These are phyloP conservation scores for Amniataba percoides DNA, from an alignment of 2,797 vertebrate species.

Conservation along the genomic window DNA sequence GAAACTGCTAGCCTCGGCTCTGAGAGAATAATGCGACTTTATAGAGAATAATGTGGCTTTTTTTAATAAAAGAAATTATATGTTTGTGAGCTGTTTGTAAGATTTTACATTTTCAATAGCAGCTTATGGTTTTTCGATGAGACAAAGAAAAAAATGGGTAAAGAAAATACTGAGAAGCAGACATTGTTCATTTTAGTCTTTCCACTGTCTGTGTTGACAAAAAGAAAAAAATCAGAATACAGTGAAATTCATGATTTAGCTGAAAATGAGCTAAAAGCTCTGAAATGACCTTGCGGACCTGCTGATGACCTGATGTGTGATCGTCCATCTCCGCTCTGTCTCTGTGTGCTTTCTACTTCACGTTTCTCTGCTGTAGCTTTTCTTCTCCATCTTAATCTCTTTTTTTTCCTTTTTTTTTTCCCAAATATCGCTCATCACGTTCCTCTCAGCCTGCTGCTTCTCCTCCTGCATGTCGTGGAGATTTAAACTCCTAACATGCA, in stretches of 20 bases:
- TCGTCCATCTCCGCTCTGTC: constrained; percentile 13
- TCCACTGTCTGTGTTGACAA: not conserved
- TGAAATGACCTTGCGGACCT: constrained; percentile 46
- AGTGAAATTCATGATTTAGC: not conserved
- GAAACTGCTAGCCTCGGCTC: not conserved
- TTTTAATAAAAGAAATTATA: not conserved
- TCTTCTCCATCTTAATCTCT: constrained; percentile 59
- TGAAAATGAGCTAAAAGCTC: not conserved
- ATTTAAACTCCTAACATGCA: constrained; percentile 39
- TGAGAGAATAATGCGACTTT: too few relatives aligned
- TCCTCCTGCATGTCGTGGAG: constrained; percentile 57
- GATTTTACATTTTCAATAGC: not conserved
- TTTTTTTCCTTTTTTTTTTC: constrained; percentile 29
- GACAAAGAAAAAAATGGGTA: too few relatives aligned
- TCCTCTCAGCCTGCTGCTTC: constrained; percentile 35
- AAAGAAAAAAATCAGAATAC: not conserved
- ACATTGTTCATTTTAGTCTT: not conserved
- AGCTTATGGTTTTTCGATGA: not conserved
- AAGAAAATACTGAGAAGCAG: not conserved
- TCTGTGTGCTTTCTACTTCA: constrained; percentile 2
- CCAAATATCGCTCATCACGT: constrained; percentile 49
- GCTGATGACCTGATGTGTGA: constrained; percentile 19
- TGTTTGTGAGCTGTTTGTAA: not conserved
- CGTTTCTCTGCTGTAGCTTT: constrained; percentile 15
- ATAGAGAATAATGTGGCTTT: not conserved